Conservation (phyloP, 2,113 vertebrate genomes). For the Psittacara wagleri region DNA sequence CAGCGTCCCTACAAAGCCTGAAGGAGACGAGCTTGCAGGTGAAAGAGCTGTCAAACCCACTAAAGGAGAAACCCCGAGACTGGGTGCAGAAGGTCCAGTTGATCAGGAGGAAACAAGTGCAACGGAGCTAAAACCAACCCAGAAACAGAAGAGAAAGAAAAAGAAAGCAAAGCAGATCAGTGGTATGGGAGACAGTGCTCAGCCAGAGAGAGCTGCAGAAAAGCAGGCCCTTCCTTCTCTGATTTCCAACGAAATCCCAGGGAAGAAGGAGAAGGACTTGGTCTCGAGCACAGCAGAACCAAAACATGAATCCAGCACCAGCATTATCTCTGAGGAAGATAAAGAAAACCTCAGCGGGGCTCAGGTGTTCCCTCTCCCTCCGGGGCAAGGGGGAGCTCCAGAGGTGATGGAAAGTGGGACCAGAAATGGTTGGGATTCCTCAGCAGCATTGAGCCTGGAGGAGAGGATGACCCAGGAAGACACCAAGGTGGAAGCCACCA, state of each 20-base stretch:
- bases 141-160: slow-evolving; percentile 31
- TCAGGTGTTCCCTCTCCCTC: background rate
- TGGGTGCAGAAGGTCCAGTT: background rate
- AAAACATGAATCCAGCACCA: background rate
- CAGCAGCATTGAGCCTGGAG: background rate
- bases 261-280: background rate
- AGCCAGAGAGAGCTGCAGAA: background rate
- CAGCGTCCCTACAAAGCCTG: background rate
- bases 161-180: slow-evolving; percentile 36
- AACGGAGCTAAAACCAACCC: background rate
- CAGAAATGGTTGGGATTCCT: background rate
- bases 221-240: background rate
- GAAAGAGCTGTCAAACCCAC: background rate
- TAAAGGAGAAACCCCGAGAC: background rate
- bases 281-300: slow-evolving; percentile 57
- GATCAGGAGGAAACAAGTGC: background rate
- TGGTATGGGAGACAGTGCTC: background rate
- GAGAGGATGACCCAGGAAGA: background rate
- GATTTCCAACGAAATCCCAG: background rate
- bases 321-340: background rate
- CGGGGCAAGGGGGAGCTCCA: background rate
- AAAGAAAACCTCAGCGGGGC: background rate
- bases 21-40: background rate
- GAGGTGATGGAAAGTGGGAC: background rate
- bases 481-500: background rate